Conservation (phyloP, 2,888 invertebrate species). For the Stictocephala bisonia region DNA sequence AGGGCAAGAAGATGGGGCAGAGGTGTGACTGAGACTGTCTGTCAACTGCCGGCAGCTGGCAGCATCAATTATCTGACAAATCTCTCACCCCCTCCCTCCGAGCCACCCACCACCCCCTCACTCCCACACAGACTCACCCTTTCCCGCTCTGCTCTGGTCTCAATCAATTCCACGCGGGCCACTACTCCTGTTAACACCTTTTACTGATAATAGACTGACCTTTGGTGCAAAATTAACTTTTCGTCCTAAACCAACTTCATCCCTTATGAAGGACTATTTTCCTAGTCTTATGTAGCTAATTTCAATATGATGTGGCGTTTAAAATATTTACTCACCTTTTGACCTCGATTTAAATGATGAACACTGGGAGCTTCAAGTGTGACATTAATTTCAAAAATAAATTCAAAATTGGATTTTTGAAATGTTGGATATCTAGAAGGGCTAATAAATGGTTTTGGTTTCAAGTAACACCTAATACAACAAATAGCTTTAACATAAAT, state of each 20-base stretch:
- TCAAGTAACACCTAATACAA: too few relatives aligned
- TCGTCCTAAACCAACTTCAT: too few relatives aligned
- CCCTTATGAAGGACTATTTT: too few relatives aligned
- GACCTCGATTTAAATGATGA: not conserved
- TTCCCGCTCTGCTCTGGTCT: not conserved
- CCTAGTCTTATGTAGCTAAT: too few relatives aligned
- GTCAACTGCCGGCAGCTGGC: slow-evolving; percentile 1
- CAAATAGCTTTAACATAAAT: too few relatives aligned
- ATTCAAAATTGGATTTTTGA: too few relatives aligned
- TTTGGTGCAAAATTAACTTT: not conserved
- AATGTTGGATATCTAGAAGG: too few relatives aligned
- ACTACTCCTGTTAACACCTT: slow-evolving; percentile 27
- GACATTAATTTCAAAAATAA: not conserved
- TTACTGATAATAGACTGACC: not conserved
- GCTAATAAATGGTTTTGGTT: too few relatives aligned
- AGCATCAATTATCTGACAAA: slow-evolving; percentile 5
- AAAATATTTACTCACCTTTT: too few relatives aligned
- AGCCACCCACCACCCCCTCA: not conserved
- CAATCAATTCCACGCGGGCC: slow-evolving; percentile 24
- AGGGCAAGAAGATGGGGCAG: too few relatives aligned
- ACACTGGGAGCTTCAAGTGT: not conserved
- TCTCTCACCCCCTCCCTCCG: not conserved
- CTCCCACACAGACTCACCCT: not conserved
- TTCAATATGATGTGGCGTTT: too few relatives aligned
- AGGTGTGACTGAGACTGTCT: not conserved